phyloP scores from a whole-genome alignment of 2,797 vertebrate species.

The Hybognathus amarus region DNA sequence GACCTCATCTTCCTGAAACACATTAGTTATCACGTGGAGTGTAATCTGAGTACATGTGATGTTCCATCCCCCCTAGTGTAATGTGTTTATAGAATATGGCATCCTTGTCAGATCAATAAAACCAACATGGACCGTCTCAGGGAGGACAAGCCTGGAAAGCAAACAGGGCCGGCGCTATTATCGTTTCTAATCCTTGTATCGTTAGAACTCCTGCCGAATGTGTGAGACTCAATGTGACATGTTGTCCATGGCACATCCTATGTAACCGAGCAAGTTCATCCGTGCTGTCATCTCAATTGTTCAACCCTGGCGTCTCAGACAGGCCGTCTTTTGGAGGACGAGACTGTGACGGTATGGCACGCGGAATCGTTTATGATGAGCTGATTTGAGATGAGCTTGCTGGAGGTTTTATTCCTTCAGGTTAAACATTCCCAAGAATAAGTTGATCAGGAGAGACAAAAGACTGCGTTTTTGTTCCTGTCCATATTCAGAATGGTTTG shows the following conservation, averaged over 20 bases:
- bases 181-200: conserved; percentile 44
- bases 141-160: conserved; percentile 51
- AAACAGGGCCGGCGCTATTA: conserved; percentile 47
- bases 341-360: conserved; percentile 22
- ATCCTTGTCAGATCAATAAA: conserved; percentile 64
- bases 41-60: conserved; percentile 51
- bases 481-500: conserved; percentile 13
- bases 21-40: conserved; percentile 56
- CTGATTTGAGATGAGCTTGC: conserved; percentile 33
- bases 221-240: conserved; percentile 43
- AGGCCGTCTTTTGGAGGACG: conserved; percentile 4
- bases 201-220: conserved; percentile 37
- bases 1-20: conserved; percentile 54
- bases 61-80: conserved; percentile 46
- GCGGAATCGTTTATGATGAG: conserved; percentile 35
- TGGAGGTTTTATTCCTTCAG: conserved; percentile 26
- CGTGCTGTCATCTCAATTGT: conserved; percentile 31
- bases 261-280: conserved; percentile 50
- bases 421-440: conserved; percentile 29
- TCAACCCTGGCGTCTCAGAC: neutral
- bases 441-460: conserved; percentile 20
- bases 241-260: conserved; percentile 53
- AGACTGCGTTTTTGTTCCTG: conserved; percentile 1
- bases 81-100: conserved; percentile 64
- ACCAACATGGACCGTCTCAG: conserved; percentile 35